phyloP scores from a whole-genome alignment of 2,797 vertebrate species.

The Hirundo rustica region DNA sequence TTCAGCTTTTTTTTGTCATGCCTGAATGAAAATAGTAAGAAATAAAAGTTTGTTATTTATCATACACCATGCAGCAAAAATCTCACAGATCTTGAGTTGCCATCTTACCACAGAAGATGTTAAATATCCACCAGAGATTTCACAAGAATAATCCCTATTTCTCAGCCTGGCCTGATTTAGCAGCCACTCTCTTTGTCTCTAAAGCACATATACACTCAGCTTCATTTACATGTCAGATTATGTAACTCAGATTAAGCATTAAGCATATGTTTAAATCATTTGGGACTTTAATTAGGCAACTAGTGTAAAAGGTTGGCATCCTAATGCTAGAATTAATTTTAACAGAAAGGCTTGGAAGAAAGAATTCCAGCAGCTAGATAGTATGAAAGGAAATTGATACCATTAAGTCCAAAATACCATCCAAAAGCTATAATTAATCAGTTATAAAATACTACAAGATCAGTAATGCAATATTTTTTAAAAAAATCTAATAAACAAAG shows the following conservation, averaged over 20 bases:
- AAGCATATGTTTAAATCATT: neutral
- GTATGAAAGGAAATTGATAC: neutral
- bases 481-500: neutral
- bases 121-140: neutral
- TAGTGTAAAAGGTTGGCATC: neutral
- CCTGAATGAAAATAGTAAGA: neutral
- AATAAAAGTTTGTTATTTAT: neutral
- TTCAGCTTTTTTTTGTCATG: neutral
- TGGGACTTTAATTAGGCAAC: neutral
- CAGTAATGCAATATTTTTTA: neutral
- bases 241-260: slow-evolving; percentile 7
- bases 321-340: neutral
- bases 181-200: neutral
- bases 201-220: neutral
- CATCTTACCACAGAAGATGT: neutral
- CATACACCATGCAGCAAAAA: neutral
- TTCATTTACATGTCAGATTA: neutral
- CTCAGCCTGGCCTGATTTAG: neutral
- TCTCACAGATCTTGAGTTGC: neutral
- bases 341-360: neutral
- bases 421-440: neutral
- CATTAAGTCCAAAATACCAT: neutral
- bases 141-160: neutral
- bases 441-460: neutral
- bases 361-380: neutral